These are phyloP conservation scores for Trissoscelio sp. DNA, from an alignment of 2,888 invertebrate genomes.

Conservation along the genomic window DNA sequence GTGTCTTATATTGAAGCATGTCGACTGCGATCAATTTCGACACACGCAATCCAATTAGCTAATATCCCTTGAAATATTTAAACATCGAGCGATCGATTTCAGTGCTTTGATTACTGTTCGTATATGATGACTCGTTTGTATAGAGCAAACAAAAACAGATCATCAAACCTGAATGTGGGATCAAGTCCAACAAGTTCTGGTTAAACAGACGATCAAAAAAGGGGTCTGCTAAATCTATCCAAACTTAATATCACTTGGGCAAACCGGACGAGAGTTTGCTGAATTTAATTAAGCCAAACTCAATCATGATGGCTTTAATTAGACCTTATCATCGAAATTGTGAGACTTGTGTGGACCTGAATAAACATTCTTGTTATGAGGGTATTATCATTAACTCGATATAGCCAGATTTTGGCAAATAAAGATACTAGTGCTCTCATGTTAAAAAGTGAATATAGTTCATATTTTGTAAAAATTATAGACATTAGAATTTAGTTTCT, in stretches of 20 bases:
- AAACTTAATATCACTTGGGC: slow-evolving; percentile 1
- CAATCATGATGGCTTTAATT: slow-evolving; percentile 34
- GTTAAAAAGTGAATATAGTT: too few species aligned
- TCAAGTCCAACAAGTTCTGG: neutral
- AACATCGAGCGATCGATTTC: slow-evolving; percentile 8
- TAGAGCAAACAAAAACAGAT: slow-evolving; percentile 8
- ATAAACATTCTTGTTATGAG: slow-evolving; percentile 21
- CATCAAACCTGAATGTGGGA: neutral
- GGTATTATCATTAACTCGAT: slow-evolving; percentile 27
- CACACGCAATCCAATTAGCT: too few species aligned
- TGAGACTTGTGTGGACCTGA: slow-evolving; percentile 14
- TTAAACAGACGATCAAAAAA: neutral
- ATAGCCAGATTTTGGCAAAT: too few species aligned
- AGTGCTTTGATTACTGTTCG: slow-evolving; percentile 5
- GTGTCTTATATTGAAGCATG: too few species aligned
- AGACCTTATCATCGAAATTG: slow-evolving; percentile 38
- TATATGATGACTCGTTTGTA: neutral
- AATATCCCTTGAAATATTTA: too few species aligned
- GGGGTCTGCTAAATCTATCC: too few species aligned
- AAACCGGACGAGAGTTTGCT: neutral
- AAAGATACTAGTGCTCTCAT: too few species aligned
- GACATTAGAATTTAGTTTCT: too few species aligned
- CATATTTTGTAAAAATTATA: too few species aligned
- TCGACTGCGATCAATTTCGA: too few species aligned
- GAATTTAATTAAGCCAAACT: slow-evolving; percentile 29